Conservation (phyloP, 2,888 invertebrate species). For the Drosophila demipolita region DNA sequence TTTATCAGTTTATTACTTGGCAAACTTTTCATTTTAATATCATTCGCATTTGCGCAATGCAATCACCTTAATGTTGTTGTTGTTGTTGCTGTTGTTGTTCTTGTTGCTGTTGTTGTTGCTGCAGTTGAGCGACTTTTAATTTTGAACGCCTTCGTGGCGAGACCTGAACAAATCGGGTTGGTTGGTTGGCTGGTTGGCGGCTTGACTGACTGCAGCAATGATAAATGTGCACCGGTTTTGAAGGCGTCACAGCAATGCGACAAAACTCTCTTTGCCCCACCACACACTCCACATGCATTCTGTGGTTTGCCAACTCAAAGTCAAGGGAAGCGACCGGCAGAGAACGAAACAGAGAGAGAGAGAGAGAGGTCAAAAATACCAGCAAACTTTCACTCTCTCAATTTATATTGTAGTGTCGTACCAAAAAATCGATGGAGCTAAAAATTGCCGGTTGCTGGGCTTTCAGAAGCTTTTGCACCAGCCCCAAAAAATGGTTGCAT, state of each 20-base stretch:
- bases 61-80: slow-evolving; percentile 53
- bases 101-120: slow-evolving; percentile 35
- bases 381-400: slow-evolving; percentile 39
- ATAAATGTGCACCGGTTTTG: slow-evolving; percentile 76
- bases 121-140: slow-evolving; percentile 81
- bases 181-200: slow-evolving; percentile 43
- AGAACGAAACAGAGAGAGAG: not conserved
- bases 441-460: slow-evolving; percentile 63
- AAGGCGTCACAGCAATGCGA: slow-evolving; percentile 47
- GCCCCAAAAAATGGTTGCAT: slow-evolving; percentile 27
- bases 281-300: slow-evolving; percentile 8
- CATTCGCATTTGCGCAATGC: slow-evolving; percentile 75
- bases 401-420: slow-evolving; percentile 7
- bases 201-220: slow-evolving; percentile 64
- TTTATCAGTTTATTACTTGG: slow-evolving; percentile 81
- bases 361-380: not conserved
- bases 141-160: slow-evolving; percentile 81
- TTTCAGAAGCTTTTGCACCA: not conserved
- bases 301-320: slow-evolving; percentile 34
- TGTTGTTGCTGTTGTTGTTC: slow-evolving; percentile 21
- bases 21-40: slow-evolving; percentile 81
- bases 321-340: slow-evolving; percentile 30
- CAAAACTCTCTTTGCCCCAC: slow-evolving; percentile 26
- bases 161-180: slow-evolving; percentile 71
- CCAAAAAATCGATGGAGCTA: slow-evolving; percentile 79